Base-by-base conservation (phyloP, 2,888 invertebrate species). In the Beris chalybata region DNA sequence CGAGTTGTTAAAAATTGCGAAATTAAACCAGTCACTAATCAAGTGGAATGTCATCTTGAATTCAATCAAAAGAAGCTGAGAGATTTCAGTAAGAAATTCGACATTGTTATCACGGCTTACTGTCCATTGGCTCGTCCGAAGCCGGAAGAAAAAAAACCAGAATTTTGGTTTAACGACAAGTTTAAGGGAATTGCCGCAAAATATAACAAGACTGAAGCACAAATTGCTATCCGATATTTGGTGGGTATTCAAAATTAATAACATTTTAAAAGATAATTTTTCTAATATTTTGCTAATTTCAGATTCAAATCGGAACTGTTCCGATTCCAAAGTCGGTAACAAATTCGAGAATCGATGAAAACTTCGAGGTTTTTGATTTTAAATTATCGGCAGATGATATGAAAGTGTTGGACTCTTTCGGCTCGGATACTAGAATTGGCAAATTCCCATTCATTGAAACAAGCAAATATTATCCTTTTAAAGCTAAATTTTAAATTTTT, bases 91-190 rank as follows among this genome's bases (percentile, higher is more conserved):
- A 84, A 84, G 71, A 79, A 85, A 0, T 81, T 85, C 0, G 84
- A 83, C 57, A 86, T 93, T 44, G 79, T 82, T 0, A 82, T 93
- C 11, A 90, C 89, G 1, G 92, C 90, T 0, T 94, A 92, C 78
- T 89, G 90, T 64, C 91, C 92, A 0, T 83, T 93, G 6, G 92
- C 90, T 9, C 87, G 89, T 0, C 90, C 90, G 0, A 88, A 90
- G 74, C 82, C 89, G 48, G 88, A 89, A 7, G 89, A 87, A 85
- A 86, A 86, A 4, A 86, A 86, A 75, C 87, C 89, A 0, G 86
- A 80, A 0, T 89, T 88, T 66, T 72, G 79, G 43, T 78, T 76
- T 47, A 77, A 79, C 71, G 70, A 59, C 3, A 74, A 82, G 71
- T 80, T 93, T 2, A 81, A 85, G 69, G 77, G 77, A 29, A 83